Evolutionary conservation across 1,140 invertebrate species (phyloP), one percentile per base, ranked within the genome.

Genomic region (Polypedilum vanderplanki): DNA sequence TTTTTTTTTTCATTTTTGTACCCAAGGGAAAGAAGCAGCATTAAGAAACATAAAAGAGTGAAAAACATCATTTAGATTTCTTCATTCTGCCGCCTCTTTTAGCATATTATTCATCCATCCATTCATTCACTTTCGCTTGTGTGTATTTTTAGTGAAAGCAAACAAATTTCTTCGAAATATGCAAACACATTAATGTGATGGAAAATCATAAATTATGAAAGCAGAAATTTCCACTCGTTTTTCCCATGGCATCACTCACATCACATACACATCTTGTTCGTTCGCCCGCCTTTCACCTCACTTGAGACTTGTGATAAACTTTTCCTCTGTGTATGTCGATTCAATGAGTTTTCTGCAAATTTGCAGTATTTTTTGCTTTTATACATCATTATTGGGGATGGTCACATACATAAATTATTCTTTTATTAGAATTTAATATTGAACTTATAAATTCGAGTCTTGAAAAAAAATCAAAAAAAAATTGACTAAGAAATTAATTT

Each of bases 191-290:
- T 20, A 70, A 70, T 70, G 65, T 22, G 65, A 70, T 70, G 65
- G 65, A 70, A 70, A 70, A 70, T 70, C 65, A 70, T 70, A 70
- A 70, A 70, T 70, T 70, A 70, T 70, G 65, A n/a, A 57, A 57
- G 12, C 12, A 57, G 9, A 70, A 70, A 70, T 70, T 70, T 70
- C 20, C 18, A 22, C 20, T 70, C 18, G 24, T 22, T 67, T 70
- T 70, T 22, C 20, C 65, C 65, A 20, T 70, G 9, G 17, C 65
- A 70, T 70, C 65, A 7, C 12, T 57, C 46, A 57, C 12, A 33
- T 33, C 24, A 33, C 24, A 33, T n/a, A n/a, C 24, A 12, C 46
- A n/a, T 57, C 41, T 46, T 57, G 12, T 57, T 57, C 15, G 41
- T 46, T 46, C n/a, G n/a, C n/a, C n/a, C n/a, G 41, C 41, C 41